Conservation (phyloP, 53 echinoderm and acorn worm species). For the Stichopus horrens region DNA sequence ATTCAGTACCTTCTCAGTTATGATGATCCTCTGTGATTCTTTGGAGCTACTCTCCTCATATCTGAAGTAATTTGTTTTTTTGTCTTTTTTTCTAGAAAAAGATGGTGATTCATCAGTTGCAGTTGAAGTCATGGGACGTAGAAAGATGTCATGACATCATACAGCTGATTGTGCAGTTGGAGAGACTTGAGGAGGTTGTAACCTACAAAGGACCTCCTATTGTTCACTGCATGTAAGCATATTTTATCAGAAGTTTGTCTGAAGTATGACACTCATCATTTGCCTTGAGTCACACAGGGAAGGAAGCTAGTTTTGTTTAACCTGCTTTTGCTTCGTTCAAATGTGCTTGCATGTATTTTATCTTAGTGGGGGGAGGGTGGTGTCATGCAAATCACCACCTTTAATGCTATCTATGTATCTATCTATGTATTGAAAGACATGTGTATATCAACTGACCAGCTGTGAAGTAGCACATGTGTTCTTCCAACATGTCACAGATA, state of each 20-base stretch:
- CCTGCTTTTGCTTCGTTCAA: no score
- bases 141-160: not conserved
- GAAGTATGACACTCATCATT: no score
- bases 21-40: not conserved
- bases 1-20: not conserved
- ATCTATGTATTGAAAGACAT: no score
- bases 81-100: not conserved
- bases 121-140: not conserved
- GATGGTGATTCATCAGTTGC: not conserved
- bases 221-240: slow-evolving; percentile 2
- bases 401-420: no score
- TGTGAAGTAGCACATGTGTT: no score
- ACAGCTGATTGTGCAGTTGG: not conserved
- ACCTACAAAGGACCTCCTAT: not conserved
- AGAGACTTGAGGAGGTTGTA: not conserved
- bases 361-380: no score
- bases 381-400: no score
- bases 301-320: no score
- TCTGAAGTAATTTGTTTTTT: not conserved
- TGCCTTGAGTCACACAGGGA: no score
- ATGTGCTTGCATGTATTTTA: no score
- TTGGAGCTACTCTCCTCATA: not conserved
- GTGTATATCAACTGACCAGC: no score
- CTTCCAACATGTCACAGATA: no score
- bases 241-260: not conserved